Evolutionary conservation across 2,888 invertebrate genomes (phyloP).

Genomic region (Sarcophaga rosellei): DNA sequence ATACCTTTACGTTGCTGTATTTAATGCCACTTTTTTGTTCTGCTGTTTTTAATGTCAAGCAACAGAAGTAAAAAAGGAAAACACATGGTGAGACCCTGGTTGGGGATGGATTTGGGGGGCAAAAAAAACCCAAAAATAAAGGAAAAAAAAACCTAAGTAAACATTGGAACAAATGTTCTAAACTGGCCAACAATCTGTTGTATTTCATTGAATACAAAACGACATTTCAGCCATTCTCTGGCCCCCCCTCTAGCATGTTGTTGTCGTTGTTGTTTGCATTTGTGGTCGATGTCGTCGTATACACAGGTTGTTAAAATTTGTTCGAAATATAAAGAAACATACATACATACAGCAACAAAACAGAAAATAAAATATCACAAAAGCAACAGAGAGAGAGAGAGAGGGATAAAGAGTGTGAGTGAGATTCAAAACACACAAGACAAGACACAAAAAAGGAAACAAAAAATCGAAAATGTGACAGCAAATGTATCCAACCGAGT

Average conservation of each 20-base stretch:
- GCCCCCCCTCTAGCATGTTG: background rate
- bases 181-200: conserved; percentile 56
- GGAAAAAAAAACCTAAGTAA: background rate
- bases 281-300: conserved; percentile 25
- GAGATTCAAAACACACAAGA: conserved; percentile 9
- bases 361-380: too few relatives aligned
- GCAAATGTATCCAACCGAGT: conserved; percentile 28
- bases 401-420: background rate
- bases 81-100: background rate
- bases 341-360: too few relatives aligned
- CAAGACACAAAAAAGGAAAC: background rate
- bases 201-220: conserved; percentile 13
- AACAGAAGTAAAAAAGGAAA: background rate
- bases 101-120: background rate
- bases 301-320: conserved; percentile 44
- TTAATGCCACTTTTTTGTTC: conserved; percentile 18
- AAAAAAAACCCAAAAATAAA: background rate
- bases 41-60: background rate
- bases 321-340: background rate
- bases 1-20: conserved; percentile 13
- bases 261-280: conserved; percentile 45
- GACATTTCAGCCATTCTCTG: background rate
- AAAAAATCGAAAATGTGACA: conserved; percentile 8
- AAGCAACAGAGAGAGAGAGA: background rate
- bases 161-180: conserved; percentile 43